Evolutionary conservation across 64 coral and sea anemone genomes (phyloP).

Genomic region (Actinia tenebrosa): DNA sequence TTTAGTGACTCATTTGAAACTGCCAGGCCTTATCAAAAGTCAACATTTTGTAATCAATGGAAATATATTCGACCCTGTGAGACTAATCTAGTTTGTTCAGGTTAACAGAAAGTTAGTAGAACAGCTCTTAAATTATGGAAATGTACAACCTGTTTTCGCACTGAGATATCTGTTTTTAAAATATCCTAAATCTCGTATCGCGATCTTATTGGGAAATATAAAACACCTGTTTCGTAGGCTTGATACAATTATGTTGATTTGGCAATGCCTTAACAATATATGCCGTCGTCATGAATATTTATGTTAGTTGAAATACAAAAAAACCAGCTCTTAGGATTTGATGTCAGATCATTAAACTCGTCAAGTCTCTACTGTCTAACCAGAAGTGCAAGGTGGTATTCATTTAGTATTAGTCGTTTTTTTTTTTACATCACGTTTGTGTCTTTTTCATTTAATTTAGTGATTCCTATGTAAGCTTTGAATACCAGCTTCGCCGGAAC

Average conservation of each 20-base stretch:
- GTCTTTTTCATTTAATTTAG: neutral
- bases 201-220: neutral
- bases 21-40: neutral
- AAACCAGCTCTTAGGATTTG: neutral
- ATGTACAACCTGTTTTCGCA: neutral
- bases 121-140: neutral
- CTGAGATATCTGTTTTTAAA: neutral
- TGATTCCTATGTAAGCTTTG: neutral
- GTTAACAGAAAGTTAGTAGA: neutral
- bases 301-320: neutral
- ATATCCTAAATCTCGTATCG: neutral
- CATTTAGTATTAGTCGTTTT: neutral
- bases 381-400: neutral
- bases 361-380: neutral
- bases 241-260: neutral
- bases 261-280: neutral
- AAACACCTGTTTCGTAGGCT: neutral
- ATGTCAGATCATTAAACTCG: neutral
- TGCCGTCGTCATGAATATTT: neutral
- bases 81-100: neutral
- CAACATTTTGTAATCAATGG: neutral
- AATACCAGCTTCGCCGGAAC: neutral
- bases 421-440: neutral
- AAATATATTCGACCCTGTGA: neutral
- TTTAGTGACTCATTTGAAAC: neutral